phyloP scores from a whole-genome alignment of 1,140 invertebrate species.

The Aphaenogaster rudis region DNA sequence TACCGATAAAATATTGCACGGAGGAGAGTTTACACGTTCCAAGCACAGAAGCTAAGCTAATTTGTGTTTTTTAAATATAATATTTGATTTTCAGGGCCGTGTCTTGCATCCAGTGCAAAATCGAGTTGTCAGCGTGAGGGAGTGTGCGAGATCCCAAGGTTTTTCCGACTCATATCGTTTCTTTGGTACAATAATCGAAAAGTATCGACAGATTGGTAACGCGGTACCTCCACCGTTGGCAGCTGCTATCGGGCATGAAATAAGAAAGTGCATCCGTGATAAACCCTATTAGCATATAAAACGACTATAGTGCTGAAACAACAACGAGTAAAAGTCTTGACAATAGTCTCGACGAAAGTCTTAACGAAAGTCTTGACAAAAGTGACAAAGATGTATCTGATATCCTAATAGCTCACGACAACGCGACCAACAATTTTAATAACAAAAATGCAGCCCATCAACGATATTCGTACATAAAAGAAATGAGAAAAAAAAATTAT shows the following conservation, averaged over 20 bases:
- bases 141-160: conserved; percentile 95
- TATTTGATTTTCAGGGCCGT: conserved; percentile 86
- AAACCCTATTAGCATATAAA: background rate
- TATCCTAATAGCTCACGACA: background rate
- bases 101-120: conserved; percentile 94
- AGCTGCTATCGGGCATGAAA: conserved; percentile 92
- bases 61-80: background rate
- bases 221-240: conserved; percentile 95
- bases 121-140: conserved; percentile 94
- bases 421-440: background rate
- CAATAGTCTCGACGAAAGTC: background rate
- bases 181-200: conserved; percentile 92
- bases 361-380: background rate
- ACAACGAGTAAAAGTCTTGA: conserved; percentile 7
- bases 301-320: background rate
- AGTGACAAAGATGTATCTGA: background rate
- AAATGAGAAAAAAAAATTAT: background rate
- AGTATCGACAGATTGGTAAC: conserved; percentile 95
- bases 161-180: conserved; percentile 94
- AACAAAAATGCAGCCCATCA: background rate
- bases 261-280: conserved; percentile 88
- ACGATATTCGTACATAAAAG: background rate
- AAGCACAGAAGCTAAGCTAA: background rate
- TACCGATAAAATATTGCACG: no score
- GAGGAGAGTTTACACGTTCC: background rate